Base-by-base conservation (phyloP, 2,888 invertebrate genomes). In the Griposia aprilina region DNA sequence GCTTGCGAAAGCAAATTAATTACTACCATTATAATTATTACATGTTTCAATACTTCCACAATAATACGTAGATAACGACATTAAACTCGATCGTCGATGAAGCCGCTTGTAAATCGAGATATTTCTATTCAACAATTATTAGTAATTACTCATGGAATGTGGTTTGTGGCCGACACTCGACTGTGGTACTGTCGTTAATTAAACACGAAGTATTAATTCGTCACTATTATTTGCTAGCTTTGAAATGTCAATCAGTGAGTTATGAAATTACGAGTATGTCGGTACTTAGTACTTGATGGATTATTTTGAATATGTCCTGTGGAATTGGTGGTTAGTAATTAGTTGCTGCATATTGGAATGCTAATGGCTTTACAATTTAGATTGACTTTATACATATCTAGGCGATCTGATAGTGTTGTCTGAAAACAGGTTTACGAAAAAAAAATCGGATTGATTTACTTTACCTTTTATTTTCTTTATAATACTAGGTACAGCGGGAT, bases 81-180 rank as follows among this genome's bases (percentile, higher is more conserved):
- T 60, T 41, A 76, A 69, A 67, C 69, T 65, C 30, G 55, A 71
- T 55, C 26, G 41, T 70, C 23, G 55, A 74, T 76, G 30, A 65
- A 78, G 81, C 70, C 78, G 70, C 82, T 77, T 89, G 83, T 88
- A 88, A 88, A 87, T 83, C 48, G 67, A 82, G 79, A 86, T 82
- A 87, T 86, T 86, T 82, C 74, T 85, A 85, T 77, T 80, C 52
- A 83, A 84, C 79, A 80, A 83, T 79, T 6, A 41, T 41, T 6
- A 41, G 41, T 41, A 78, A 89, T 87, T 87, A 88, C 85, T 89
- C 90, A 90, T 91, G 90, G 89, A 85, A 89, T 90, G 86, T 76
- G 90, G 90, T 88, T 81, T 79, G 63, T 59, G 83, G 84, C 59
- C 74, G 69, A 79, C 88, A 85, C 86, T 79, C 78, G 45, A 41